Evolutionary conservation across 2,888 invertebrate species (phyloP), one percentile per base, ranked within the genome.

Genomic region (Diploptera punctata): DNA sequence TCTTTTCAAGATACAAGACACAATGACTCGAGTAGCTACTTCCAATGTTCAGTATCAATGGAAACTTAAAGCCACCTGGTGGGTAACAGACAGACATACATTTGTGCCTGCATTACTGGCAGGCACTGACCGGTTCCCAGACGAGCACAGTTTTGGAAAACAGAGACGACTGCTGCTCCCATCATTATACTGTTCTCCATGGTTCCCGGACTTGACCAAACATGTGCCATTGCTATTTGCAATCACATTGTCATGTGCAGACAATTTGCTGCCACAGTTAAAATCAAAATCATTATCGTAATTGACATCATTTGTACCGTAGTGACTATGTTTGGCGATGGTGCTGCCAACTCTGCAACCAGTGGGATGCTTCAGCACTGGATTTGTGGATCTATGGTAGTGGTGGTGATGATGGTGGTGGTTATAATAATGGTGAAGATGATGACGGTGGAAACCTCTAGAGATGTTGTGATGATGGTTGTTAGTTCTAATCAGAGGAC

Each of bases 21-120:
- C 88, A 89, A 81, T 89, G 88, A 81, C 89, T 89, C 80, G 88
- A 89, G 82, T 90, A 89, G 77, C 88, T 88, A 82, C 89, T 89
- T 79, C 89, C 89, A 78, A 89, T 83, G 76, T 87, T 88, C 82
- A 89, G 77, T 76, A 79, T 79, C 75, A 80, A 76, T 61, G 78
- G 79, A 77, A 81, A 79, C 77, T 81, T 76, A 80, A 77, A 76
- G 79, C 76, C 77, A 80, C 76, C 76, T 77, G 78, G 75, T 80
- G 79, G 3, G 61, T 24, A 61, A 52, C 10, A 43, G 60, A 65
- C 26, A 65, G 29, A 65, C 65, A 65, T 24, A 65, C 18, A 18
- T 57, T 57, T 16, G n/a, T 29, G 10, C 26, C 57, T 57, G 26
- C 31, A 57, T 29, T 57, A n/a, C 57, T 24, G 29, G 31, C 5